Conservation (phyloP, 2,113 vertebrate species). For the Puffinus mauretanicus region DNA sequence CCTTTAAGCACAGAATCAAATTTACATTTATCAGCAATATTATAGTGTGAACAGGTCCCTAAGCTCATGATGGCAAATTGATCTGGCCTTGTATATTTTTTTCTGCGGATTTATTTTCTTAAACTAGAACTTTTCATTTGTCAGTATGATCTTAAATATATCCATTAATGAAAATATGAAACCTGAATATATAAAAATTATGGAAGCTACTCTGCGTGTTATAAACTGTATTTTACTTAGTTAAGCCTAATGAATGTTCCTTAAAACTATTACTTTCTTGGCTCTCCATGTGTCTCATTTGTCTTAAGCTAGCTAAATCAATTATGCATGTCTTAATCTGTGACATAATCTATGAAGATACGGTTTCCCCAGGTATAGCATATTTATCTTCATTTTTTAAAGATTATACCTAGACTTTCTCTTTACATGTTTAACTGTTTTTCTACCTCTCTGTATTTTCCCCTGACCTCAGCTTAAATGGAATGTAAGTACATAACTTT, state of each 20-base stretch:
- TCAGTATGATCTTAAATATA: not conserved
- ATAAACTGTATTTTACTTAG: constrained; percentile 22
- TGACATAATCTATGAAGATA: constrained; percentile 58
- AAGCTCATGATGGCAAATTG: not conserved
- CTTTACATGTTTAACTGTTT: not conserved
- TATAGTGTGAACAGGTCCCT: not conserved
- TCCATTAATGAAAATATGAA: not conserved
- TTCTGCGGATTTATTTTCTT: not conserved
- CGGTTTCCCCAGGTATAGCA: not conserved
- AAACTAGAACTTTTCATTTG: not conserved
- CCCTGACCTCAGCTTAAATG: not conserved
- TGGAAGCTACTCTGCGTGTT: not conserved
- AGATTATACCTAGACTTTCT: not conserved
- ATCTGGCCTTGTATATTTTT: not conserved
- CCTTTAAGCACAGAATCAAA: not conserved
- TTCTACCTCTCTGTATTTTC: not conserved
- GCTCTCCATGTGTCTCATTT: constrained; percentile 30
- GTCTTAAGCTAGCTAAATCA: constrained; percentile 59
- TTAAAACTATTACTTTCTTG: constrained; percentile 51
- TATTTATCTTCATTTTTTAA: constrained; percentile 57
- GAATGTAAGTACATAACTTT: not conserved
- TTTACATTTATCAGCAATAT: not conserved
- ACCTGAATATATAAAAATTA: not conserved
- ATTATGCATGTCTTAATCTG: constrained; percentile 45
- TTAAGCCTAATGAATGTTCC: constrained; percentile 21